These are phyloP conservation scores for Bubo bubo DNA, from an alignment of 2,113 vertebrate species.

Conservation along the genomic window DNA sequence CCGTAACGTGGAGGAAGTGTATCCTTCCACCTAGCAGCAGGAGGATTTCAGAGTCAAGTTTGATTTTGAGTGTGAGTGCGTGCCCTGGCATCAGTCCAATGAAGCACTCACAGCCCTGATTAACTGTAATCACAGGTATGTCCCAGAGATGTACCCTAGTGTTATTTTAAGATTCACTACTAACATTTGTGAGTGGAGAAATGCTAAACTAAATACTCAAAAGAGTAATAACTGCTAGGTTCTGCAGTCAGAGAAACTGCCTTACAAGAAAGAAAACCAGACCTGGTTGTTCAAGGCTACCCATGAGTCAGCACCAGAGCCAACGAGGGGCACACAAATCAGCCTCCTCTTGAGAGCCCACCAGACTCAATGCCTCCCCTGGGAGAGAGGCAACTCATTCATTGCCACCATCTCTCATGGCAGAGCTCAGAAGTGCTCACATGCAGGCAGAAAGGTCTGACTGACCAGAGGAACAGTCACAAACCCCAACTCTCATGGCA, in stretches of 20 bases:
- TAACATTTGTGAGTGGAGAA: not conserved
- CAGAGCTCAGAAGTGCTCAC: not conserved
- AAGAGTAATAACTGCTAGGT: not conserved
- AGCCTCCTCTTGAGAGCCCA: not conserved
- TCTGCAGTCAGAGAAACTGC: not conserved
- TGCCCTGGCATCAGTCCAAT: not conserved
- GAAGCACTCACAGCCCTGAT: not conserved
- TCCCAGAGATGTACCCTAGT: not conserved
- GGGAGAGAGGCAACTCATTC: not conserved
- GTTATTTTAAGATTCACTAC: not conserved
- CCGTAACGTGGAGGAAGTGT: not conserved
- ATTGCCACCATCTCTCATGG: not conserved
- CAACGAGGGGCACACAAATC: not conserved
- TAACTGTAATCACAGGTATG: not conserved
- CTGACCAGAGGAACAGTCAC: not conserved
- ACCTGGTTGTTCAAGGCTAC: not conserved
- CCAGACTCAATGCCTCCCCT: not conserved
- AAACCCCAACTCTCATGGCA: not conserved
- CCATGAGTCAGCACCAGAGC: not conserved
- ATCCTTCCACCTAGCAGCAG: not conserved
- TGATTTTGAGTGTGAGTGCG: not conserved
- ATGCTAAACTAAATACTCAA: not conserved
- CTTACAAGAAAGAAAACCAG: not conserved
- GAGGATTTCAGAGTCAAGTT: not conserved
- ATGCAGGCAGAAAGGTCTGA: not conserved